Evolutionary conservation across 2,888 invertebrate genomes (phyloP).

Genomic region (Lasioglossum figueresi): DNA sequence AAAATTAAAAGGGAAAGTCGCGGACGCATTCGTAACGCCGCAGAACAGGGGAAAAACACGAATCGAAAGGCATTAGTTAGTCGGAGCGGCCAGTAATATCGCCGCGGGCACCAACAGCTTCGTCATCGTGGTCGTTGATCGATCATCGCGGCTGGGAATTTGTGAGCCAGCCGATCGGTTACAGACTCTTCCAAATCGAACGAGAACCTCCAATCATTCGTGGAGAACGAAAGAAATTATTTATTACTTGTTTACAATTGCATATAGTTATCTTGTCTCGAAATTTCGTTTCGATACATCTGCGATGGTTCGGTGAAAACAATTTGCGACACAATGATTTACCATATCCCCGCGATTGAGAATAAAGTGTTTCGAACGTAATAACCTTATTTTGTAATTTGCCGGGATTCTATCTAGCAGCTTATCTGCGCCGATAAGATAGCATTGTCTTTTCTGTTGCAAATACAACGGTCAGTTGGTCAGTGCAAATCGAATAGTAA

Average conservation of each 20-base stretch:
- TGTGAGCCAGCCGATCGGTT: constrained; percentile 22
- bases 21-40: constrained; percentile 30
- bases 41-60: constrained; percentile 37
- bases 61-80: constrained; percentile 54
- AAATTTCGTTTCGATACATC: neutral
- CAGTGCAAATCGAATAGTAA: neutral
- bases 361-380: neutral
- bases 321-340: neutral
- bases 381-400: neutral
- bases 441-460: constrained; percentile 15
- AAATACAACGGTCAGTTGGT: neutral
- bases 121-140: constrained; percentile 51
- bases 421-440: neutral
- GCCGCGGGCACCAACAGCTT: constrained; percentile 44
- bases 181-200: constrained; percentile 8
- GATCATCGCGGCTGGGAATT: constrained; percentile 41
- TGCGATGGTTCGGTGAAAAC: neutral
- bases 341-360: neutral
- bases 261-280: neutral
- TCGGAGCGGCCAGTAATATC: constrained; percentile 48
- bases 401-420: neutral
- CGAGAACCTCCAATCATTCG: neutral
- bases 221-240: no score
- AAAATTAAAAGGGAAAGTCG: neutral
- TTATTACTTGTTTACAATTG: neutral